Evolutionary conservation across 1,140 invertebrate species (phyloP).

Genomic region (Psix sp.): DNA sequence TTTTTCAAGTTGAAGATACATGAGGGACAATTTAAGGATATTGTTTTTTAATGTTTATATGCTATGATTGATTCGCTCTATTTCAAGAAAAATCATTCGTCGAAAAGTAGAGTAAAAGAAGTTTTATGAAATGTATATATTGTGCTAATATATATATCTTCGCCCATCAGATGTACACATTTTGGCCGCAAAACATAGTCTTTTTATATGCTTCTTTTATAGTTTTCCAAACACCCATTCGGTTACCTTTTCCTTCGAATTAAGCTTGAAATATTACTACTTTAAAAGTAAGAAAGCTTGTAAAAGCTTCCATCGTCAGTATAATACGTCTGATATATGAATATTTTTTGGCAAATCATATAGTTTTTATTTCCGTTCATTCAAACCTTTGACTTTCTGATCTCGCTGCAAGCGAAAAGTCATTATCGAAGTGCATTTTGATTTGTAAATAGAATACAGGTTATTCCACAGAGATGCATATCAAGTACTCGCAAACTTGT

Average conservation of each 20-base stretch:
- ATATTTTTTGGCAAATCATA: conserved; percentile 2
- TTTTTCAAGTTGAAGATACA: too few species aligned
- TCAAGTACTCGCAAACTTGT: not conserved
- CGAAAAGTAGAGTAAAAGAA: too few species aligned
- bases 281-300: conserved; percentile 27
- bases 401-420: not conserved
- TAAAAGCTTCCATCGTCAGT: not conserved
- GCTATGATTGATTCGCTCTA: too few species aligned
- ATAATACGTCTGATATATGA: conserved; percentile 3
- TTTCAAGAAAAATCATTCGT: too few species aligned
- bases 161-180: conserved; percentile 7
- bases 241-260: conserved; percentile 13
- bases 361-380: not conserved
- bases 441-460: conserved; percentile 11
- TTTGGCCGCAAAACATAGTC: not conserved
- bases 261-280: conserved; percentile 33
- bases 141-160: not conserved
- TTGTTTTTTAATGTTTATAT: too few species aligned
- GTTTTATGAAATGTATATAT: conserved; percentile 18
- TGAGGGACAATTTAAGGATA: too few species aligned
- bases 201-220: conserved; percentile 24
- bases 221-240: conserved; percentile 35
- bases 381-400: not conserved
- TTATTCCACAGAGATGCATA: conserved; percentile 2
- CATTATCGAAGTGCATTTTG: conserved; percentile 1